Evolutionary conservation across 2,113 vertebrate species (phyloP).

Genomic region (Phylloscopus trochilus): DNA sequence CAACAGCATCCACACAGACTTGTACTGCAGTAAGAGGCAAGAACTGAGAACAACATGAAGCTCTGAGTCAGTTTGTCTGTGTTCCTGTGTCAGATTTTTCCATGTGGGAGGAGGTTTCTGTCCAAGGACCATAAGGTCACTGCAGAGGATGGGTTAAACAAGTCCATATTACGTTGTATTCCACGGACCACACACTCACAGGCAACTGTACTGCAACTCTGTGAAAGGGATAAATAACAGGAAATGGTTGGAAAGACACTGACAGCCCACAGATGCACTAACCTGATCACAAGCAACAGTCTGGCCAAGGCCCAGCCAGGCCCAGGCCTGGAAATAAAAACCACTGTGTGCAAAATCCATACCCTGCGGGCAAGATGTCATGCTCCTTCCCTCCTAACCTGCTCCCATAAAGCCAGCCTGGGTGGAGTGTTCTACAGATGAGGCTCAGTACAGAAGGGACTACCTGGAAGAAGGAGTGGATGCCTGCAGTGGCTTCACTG

Average conservation of each 20-base stretch:
- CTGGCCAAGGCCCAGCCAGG: not conserved
- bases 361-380: not conserved
- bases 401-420: not conserved
- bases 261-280: not conserved
- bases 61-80: not conserved
- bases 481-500: constrained; percentile 84
- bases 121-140: not conserved
- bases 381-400: not conserved
- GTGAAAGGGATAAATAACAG: not conserved
- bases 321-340: not conserved
- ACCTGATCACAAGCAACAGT: not conserved
- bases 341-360: not conserved
- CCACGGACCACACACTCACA: not conserved
- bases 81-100: not conserved
- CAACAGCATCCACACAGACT: not conserved
- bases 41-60: not conserved
- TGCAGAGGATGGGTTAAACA: not conserved
- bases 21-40: not conserved
- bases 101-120: not conserved
- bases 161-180: not conserved
- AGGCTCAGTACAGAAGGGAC: not conserved
- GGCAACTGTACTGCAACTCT: not conserved
- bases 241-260: not conserved
- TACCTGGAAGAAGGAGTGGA: constrained; percentile 93
- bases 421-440: not conserved